Conservation (phyloP, 2,113 vertebrate genomes). For the Platysteira castanea region DNA sequence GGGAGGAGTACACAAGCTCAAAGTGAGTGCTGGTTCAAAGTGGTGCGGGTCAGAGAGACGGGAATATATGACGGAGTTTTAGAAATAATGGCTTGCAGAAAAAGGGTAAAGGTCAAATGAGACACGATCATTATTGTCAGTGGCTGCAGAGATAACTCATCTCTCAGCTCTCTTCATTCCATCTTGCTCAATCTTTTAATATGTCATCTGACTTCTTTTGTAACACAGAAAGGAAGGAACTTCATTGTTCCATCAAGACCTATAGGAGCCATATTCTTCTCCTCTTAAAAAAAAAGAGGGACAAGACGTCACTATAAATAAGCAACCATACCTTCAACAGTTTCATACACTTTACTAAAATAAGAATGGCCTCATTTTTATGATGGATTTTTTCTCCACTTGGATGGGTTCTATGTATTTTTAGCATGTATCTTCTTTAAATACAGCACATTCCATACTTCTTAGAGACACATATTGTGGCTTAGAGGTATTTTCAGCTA, state of each 20-base stretch:
- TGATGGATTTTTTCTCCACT: not conserved
- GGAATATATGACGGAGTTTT: fast-evolving
- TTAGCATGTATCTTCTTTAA: not conserved
- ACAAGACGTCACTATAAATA: not conserved
- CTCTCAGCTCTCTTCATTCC: not conserved
- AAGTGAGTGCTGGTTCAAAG: not conserved
- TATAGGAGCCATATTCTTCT: not conserved
- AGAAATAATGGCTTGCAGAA: not conserved
- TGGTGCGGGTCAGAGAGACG: fast-evolving
- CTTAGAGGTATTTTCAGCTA: not conserved
- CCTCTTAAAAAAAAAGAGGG: not conserved
- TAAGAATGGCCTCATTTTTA: not conserved
- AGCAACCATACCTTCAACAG: not conserved
- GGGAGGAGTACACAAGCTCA: not conserved
- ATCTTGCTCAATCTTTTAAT: not conserved
- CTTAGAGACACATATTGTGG: not conserved
- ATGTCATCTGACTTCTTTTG: not conserved
- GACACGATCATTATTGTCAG: fast-evolving
- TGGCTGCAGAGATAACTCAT: not conserved
- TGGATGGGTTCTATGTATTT: not conserved
- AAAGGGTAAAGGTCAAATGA: not conserved
- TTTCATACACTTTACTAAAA: not conserved
- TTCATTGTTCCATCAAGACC: not conserved
- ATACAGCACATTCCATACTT: not conserved
- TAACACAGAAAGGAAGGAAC: not conserved